A percentile compares a stretch with the other conserved stretches of the same genome.
Evolutionary conservation across 37 sponge, comb jelly and placozoan genomes (phyloP).

Genomic region (Ianthella basta): DNA sequence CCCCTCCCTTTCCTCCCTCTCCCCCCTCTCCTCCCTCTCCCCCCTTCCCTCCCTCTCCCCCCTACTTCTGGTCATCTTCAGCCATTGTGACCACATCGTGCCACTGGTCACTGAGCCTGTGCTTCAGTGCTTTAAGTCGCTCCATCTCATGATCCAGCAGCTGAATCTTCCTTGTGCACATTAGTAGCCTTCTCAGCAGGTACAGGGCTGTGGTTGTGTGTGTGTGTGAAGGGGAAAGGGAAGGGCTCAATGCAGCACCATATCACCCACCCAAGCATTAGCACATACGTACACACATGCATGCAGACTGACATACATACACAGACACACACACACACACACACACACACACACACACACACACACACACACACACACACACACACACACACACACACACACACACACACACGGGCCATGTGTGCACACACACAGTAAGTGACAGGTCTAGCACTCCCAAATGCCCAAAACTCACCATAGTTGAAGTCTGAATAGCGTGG

Average conservation of each 20-base stretch:
- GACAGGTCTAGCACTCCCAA: background rate
- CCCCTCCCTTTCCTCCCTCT: no score
- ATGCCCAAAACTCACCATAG: background rate
- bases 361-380: no score
- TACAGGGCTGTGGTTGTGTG: conserved; percentile 49
- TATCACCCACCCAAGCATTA: background rate
- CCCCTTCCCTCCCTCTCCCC: no score
- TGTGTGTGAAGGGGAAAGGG: background rate
- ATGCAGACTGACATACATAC: no score
- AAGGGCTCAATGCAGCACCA: background rate
- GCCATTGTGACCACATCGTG: conserved; percentile 43
- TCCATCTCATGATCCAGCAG: conserved; percentile 69
- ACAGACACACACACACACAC: no score
- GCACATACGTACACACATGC: background rate
- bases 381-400: no score
- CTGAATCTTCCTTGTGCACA: conserved; percentile 56
- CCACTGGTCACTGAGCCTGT: conserved; percentile 54
- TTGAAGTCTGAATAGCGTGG: conserved; percentile 10
- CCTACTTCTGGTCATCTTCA: conserved; percentile 57
- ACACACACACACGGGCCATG: no score
- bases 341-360: no score
- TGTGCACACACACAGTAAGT: background rate
- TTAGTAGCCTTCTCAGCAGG: conserved; percentile 62
- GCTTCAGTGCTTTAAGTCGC: conserved; percentile 55
- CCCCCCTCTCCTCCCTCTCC: no score